Evolutionary conservation across 2,113 vertebrate genomes (phyloP), one percentile per base, ranked within the genome.

Genomic region (Tinamus guttatus): DNA sequence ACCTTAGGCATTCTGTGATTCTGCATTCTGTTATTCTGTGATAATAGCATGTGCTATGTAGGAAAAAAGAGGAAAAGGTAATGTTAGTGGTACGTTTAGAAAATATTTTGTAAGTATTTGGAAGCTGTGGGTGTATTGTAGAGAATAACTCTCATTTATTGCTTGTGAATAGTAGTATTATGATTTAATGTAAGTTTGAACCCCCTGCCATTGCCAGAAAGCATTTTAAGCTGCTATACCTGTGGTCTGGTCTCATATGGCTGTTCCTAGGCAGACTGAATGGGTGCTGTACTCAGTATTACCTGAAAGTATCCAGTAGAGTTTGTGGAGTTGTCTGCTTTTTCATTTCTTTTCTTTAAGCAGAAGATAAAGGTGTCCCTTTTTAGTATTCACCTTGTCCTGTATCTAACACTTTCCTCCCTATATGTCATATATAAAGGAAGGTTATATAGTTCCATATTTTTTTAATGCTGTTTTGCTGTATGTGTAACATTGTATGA

Each of bases 231-330:
- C 60, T 81, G 38, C 86, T 86, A 64, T 67, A 58, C 49, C 70
- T 92, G 60, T 36, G 36, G 64, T 60, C 79, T 73, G 71, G 67
- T 83, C 76, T 71, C 92, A 75, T 88, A 56, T 81, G 88, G 85
- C 45, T 56, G 96, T 80, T 74, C 77, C 67, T 28, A 70, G 88
- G 68, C 40, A 34, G 79, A 19, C 30, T 32, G 28, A 79, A 32
- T 17, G 59, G 21, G 13, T 83, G 58, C 74, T 77, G 9, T 28
- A 85, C 40, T 76, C 56, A 59, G 1, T 74, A 36, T 68, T 82
- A 73, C 59, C 36, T 60, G 45, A 47, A 82, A 34, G 5, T 58
- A 70, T 34, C 14, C 56, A 28, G 30, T 51, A 15, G 59, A 38
- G 21, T 45, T 77, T 40, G 20, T 79, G 63, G 40, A 59, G 65